Evolutionary conservation across 2,888 invertebrate genomes (phyloP).

Genomic region (Luperina testacea): DNA sequence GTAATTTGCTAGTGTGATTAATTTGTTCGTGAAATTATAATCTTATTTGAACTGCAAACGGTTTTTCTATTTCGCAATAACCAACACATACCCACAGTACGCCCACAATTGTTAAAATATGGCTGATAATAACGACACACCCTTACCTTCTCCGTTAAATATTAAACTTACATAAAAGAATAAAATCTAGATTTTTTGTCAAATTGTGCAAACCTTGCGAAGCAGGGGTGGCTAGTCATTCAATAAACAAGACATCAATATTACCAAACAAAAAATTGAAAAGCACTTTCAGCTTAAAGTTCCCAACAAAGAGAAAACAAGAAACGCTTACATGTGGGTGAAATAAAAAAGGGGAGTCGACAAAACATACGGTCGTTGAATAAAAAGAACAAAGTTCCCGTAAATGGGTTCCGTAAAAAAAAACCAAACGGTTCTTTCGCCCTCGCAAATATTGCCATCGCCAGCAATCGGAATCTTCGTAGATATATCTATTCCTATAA

Average conservation of each 20-base stretch:
- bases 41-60: too few species aligned
- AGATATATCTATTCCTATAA: conserved; percentile 32
- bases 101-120: too few species aligned
- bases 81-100: too few species aligned
- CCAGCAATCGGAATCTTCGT: conserved; percentile 71
- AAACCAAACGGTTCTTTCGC: conserved; percentile 74
- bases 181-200: not conserved
- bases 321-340: conserved; percentile 34
- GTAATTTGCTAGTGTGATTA: too few species aligned
- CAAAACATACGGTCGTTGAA: conserved; percentile 69
- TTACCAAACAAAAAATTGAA: conserved; percentile 37
- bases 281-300: conserved; percentile 46
- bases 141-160: too few species aligned
- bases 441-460: conserved; percentile 74
- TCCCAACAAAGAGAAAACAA: conserved; percentile 36
- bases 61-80: too few species aligned
- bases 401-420: conserved; percentile 76
- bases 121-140: too few species aligned
- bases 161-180: not conserved
- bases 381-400: conserved; percentile 73
- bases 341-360: conserved; percentile 55
- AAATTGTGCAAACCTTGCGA: not conserved
- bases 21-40: too few species aligned
- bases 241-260: conserved; percentile 16
- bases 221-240: not conserved